Evolutionary conservation across 2,797 vertebrate species (phyloP).

Genomic region (Propithecus deckenii): DNA sequence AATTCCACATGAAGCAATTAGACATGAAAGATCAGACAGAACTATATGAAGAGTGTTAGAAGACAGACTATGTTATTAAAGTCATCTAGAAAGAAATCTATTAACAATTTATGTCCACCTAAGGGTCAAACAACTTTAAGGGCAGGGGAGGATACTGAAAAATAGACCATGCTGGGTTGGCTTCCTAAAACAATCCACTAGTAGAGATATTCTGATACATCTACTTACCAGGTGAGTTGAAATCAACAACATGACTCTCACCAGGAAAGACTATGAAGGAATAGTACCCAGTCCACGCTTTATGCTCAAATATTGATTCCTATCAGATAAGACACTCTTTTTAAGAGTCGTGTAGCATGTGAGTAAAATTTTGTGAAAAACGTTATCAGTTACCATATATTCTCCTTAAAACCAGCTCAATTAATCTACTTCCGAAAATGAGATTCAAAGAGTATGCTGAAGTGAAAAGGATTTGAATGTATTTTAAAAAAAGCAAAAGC

Average conservation of each 20-base stretch:
- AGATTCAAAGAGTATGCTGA: not conserved
- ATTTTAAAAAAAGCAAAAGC: not conserved
- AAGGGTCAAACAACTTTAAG: not conserved
- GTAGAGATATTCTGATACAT: not conserved
- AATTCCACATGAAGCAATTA: not conserved
- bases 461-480: not conserved
- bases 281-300: not conserved
- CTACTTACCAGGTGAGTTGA: not conserved
- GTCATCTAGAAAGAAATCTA: not conserved
- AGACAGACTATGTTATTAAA: not conserved
- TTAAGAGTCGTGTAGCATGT: not conserved
- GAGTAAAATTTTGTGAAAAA: not conserved
- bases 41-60: not conserved
- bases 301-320: not conserved
- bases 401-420: not conserved
- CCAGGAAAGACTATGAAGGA: conserved; percentile 21
- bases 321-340: not conserved
- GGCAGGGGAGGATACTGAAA: not conserved
- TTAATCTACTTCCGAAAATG: not conserved
- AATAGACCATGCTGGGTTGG: not conserved
- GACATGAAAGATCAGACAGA: not conserved
- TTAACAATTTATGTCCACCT: conserved; percentile 9
- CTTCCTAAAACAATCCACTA: not conserved
- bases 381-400: not conserved
- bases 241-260: conserved; percentile 26